A percentile compares a stretch with the other conserved stretches of the same genome.
phyloP scores from a whole-genome alignment of 1,140 invertebrate species.

The Drosophila sp. region DNA sequence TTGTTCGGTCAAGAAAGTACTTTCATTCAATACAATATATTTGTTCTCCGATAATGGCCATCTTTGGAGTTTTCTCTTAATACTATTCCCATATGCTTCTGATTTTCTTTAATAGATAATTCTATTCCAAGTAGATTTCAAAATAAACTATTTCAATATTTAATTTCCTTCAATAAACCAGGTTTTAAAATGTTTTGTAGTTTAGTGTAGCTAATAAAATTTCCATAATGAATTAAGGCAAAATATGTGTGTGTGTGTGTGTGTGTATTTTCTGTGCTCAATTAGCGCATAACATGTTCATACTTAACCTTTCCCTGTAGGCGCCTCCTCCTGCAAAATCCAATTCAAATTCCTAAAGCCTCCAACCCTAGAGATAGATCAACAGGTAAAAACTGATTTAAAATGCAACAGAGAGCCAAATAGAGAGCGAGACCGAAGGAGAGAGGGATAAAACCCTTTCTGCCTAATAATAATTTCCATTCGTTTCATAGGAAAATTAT shows the following conservation, averaged over 20 bases:
- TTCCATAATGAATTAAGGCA: slow-evolving; percentile 47
- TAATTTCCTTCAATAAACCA: too few relatives aligned
- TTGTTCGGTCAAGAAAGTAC: too few relatives aligned
- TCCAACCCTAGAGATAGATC: slow-evolving; percentile 30
- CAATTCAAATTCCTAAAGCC: slow-evolving; percentile 9
- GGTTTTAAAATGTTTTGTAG: slow-evolving; percentile 12
- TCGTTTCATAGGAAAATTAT: slow-evolving; percentile 73
- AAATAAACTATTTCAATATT: too few relatives aligned
- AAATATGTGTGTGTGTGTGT: slow-evolving; percentile 30
- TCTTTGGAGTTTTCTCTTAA: too few relatives aligned
- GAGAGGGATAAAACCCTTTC: slow-evolving; percentile 44
- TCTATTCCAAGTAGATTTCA: too few relatives aligned
- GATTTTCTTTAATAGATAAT: too few relatives aligned
- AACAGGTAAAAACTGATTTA: slow-evolving; percentile 74
- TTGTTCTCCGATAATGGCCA: too few relatives aligned
- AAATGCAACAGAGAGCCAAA: slow-evolving; percentile 49
- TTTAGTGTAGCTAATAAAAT: slow-evolving; percentile 44
- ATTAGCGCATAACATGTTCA: slow-evolving; percentile 75
- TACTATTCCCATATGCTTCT: too few relatives aligned
- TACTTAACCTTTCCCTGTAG: slow-evolving; percentile 51
- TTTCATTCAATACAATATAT: too few relatives aligned
- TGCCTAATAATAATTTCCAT: slow-evolving; percentile 71
- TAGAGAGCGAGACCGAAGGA: slow-evolving; percentile 12
- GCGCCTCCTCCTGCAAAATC: slow-evolving; percentile 24
- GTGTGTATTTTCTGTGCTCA: slow-evolving; percentile 59